These are phyloP conservation scores for Platichthys stellatus DNA, from an alignment of 2,113 vertebrate species.

Conservation along the genomic window DNA sequence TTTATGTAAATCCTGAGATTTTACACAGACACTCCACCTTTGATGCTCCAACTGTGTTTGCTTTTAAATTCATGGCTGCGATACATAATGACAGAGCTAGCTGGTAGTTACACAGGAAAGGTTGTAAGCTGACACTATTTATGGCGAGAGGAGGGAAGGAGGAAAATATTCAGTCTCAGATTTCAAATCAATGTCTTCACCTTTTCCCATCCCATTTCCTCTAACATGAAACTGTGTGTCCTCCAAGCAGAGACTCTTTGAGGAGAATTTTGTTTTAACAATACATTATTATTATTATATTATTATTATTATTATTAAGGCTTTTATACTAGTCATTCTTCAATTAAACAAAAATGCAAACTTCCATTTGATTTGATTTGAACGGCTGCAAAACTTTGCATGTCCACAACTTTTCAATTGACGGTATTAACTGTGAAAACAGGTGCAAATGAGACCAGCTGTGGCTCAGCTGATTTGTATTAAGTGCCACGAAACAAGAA, in stretches of 20 bases:
- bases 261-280: not conserved
- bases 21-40: conserved; percentile 18
- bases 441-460: conserved; percentile 17
- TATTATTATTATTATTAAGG: not conserved
- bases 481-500: conserved; percentile 4
- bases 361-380: not conserved
- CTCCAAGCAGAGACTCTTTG: not conserved
- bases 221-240: not conserved
- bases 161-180: conserved; percentile 24
- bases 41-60: conserved; percentile 38
- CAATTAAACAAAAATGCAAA: not conserved
- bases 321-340: not conserved
- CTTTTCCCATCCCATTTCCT: not conserved
- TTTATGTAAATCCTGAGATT: conserved; percentile 60
- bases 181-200: conserved; percentile 34
- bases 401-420: not conserved
- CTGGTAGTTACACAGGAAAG: conserved; percentile 37
- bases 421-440: conserved; percentile 9
- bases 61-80: conserved; percentile 30
- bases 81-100: conserved; percentile 34
- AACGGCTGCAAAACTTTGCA: not conserved
- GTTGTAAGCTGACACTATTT: conserved; percentile 37
- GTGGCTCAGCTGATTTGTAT: conserved; percentile 19
- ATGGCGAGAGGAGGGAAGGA: conserved; percentile 12
- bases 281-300: not conserved